These are phyloP conservation scores for Mobula hypostoma DNA, from an alignment of 2,113 vertebrate genomes.

Conservation along the genomic window DNA sequence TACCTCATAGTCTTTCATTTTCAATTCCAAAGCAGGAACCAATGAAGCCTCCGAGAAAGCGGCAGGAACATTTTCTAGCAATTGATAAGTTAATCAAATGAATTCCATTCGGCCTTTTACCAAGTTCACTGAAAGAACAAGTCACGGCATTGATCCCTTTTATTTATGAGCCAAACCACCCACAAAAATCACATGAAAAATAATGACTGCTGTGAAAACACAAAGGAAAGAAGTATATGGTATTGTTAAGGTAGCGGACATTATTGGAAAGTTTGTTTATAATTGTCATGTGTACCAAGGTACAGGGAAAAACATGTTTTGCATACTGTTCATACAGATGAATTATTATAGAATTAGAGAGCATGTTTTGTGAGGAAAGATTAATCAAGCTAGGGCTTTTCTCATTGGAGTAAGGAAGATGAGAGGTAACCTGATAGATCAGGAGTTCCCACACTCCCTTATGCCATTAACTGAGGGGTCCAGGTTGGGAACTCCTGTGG, in stretches of 20 bases:
- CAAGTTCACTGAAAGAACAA: neutral
- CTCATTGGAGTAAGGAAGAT: no score
- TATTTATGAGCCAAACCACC: neutral
- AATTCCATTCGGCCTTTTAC: neutral
- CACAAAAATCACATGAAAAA: neutral
- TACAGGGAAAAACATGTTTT: no score
- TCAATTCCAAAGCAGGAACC: neutral
- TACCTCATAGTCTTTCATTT: neutral
- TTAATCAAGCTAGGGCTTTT: no score
- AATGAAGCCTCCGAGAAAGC: no score
- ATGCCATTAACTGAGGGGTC: no score
- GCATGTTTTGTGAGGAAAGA: no score
- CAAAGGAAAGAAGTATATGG: neutral
- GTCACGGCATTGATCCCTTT: neutral
- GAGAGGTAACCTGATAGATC: no score
- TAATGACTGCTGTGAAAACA: neutral
- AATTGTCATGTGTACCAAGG: no score
- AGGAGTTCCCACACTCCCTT: no score
- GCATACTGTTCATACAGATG: no score
- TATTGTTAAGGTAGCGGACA: neutral
- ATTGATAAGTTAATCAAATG: neutral
- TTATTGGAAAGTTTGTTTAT: neutral
- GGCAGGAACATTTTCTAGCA: neutral
- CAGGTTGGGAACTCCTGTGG: no score
- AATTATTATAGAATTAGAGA: no score